Base-by-base conservation (phyloP, 2,888 invertebrate genomes). In the Yponomeuta plumbellus region DNA sequence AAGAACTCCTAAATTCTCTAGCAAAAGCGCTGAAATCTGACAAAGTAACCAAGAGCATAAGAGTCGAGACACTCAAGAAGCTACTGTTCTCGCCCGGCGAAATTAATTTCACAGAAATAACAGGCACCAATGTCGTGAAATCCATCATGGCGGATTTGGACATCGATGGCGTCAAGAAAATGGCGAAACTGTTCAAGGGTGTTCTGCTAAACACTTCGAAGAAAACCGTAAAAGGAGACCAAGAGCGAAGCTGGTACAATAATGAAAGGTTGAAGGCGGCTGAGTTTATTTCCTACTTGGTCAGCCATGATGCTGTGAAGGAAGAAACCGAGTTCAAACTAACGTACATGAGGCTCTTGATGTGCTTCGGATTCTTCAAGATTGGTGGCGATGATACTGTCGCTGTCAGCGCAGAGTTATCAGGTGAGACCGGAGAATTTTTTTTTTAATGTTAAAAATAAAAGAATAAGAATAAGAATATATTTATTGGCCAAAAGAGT, bases 71-170 rank as follows among this genome's bases (percentile, higher is more conserved):
- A 5, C 79, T 96, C 56, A 93, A 93, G 67, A 94, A 93, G 73
- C 79, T 96, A 1, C 84, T 95, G 11, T 91, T 95, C 61, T 87
- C 93, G 76, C 95, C 95, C 0, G 95, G 96, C 4, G 93, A 94
- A 74, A 92, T 96, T 69, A 94, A 94, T 81, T 94, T 96, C 69
- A 95, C 95, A 74, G 95, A 95, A 83, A 93, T 94, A 40, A 95
- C 95, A 22, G 93, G 93, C 13, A 93, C 93, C 17, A 94, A 93
- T 73, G 79, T 95, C 62, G 83, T 95, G 0, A 94, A 94, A 76
- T 92, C 93, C 66, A 88, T 95, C 11, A 93, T 93, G n/a, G 84
- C 88, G 1, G 92, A 91, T 78, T 85, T 96, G 68, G 92, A 92
- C 68, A 82, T 81, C 10, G 91, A 92, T 64, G 94, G 94, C 10